phyloP scores from a whole-genome alignment of 2,888 invertebrate genomes.

The Drymonia ruficornis region DNA sequence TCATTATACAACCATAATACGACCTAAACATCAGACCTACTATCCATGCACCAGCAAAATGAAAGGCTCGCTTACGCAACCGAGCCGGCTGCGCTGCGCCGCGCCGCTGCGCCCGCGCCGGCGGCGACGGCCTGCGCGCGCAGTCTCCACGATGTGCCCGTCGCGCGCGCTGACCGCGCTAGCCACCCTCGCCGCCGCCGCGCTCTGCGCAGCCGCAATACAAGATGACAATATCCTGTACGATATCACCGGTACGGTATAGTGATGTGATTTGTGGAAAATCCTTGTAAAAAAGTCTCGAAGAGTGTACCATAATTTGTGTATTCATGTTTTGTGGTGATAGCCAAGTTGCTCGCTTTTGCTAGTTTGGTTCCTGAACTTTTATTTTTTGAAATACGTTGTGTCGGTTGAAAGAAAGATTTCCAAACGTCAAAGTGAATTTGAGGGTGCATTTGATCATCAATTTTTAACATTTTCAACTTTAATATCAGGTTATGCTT shows the following conservation, averaged over 20 bases:
- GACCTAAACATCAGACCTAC: background rate
- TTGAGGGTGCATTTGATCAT: too few species aligned
- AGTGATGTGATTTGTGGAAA: constrained; percentile 18
- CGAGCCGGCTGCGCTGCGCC: constrained; percentile 12
- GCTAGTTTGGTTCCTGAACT: background rate
- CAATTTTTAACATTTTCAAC: too few species aligned
- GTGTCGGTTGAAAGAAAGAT: too few species aligned
- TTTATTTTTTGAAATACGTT: background rate
- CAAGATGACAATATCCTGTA: constrained; percentile 22
- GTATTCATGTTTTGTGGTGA: background rate
- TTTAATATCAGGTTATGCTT: too few species aligned
- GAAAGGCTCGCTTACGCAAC: constrained; percentile 7
- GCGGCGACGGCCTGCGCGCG: constrained; percentile 10
- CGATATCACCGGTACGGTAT: constrained; percentile 43
- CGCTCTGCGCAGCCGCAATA: constrained; percentile 17
- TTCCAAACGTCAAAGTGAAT: too few species aligned
- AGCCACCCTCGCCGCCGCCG: constrained; percentile 23
- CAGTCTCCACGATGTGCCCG: constrained; percentile 35
- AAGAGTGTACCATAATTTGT: too few species aligned
- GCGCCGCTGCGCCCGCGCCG: constrained; percentile 30
- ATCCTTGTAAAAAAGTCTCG: background rate
- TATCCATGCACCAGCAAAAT: background rate
- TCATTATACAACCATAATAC: background rate
- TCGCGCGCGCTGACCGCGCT: constrained; percentile 34
- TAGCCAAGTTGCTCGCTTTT: background rate